Percentiles rank a stretch among this genome's conserved stretches.
Evolutionary conservation across 2,797 vertebrate genomes (phyloP).

Genomic region (Tokudaia muenninki): DNA sequence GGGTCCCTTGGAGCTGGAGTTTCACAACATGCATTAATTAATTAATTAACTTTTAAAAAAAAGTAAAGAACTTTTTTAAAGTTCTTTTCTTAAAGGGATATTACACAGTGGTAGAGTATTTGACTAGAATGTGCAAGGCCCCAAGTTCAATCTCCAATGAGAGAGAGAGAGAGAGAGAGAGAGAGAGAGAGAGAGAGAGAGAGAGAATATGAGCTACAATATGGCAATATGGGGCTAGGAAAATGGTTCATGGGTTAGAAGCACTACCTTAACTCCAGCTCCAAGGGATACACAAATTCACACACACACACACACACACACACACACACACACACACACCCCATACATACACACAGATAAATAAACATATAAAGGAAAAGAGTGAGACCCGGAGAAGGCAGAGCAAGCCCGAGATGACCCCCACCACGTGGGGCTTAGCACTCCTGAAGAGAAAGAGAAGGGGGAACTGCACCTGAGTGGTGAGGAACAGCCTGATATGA

Average conservation of each 20-base stretch:
- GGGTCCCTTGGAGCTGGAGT: neutral
- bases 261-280: neutral
- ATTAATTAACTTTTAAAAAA: neutral
- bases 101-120: too few species aligned
- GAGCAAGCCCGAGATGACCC: neutral
- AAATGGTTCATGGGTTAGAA: neutral
- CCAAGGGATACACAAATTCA: too few species aligned
- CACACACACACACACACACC: too few species aligned
- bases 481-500: neutral
- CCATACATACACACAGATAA: neutral
- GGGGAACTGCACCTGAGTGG: neutral
- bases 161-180: too few species aligned
- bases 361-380: neutral
- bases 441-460: neutral
- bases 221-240: too few species aligned
- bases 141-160: too few species aligned
- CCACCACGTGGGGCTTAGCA: neutral
- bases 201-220: too few species aligned
- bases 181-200: too few species aligned
- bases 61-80: neutral
- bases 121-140: too few species aligned
- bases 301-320: neutral
- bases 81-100: too few species aligned
- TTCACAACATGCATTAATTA: neutral
- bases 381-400: neutral